These are phyloP conservation scores for Fringilla coelebs DNA, from an alignment of 2,797 vertebrate genomes.

Conservation along the genomic window DNA sequence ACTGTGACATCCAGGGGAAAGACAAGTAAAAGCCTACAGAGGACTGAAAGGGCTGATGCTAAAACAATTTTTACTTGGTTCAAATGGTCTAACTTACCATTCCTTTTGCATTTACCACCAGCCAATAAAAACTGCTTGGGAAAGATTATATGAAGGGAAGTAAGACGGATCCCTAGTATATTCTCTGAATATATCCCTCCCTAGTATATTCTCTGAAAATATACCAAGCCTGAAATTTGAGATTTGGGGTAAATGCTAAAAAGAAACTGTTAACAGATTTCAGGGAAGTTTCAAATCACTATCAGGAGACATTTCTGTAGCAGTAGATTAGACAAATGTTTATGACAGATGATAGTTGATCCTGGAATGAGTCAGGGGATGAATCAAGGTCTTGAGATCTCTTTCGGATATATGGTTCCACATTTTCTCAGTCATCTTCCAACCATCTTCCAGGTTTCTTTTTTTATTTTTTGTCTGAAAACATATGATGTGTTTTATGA, in stretches of 20 bases:
- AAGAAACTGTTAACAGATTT: not conserved
- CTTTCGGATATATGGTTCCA: not conserved
- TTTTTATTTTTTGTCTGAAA: not conserved
- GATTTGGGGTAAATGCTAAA: not conserved
- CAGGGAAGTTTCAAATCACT: not conserved
- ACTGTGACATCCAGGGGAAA: not conserved
- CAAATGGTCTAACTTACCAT: not conserved
- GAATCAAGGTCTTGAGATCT: not conserved
- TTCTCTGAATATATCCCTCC: not conserved
- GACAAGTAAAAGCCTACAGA: not conserved
- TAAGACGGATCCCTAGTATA: not conserved
- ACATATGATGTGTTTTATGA: not conserved
- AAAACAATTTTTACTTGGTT: not conserved
- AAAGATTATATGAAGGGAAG: not conserved
- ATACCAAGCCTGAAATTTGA: not conserved
- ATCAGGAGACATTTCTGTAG: not conserved
- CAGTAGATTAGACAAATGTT: not conserved
- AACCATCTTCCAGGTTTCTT: not conserved
- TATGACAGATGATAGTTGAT: not conserved
- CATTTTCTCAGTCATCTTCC: not conserved
- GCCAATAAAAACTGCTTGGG: not conserved
- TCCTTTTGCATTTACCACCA: not conserved
- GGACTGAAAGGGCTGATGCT: not conserved
- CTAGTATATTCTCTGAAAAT: not conserved
- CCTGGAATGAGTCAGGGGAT: not conserved